A percentile compares a stretch with the other conserved stretches of the same genome.
These are phyloP conservation scores for Erythrolamprus reginae DNA, from an alignment of 2,113 vertebrate species.

Conservation along the genomic window DNA sequence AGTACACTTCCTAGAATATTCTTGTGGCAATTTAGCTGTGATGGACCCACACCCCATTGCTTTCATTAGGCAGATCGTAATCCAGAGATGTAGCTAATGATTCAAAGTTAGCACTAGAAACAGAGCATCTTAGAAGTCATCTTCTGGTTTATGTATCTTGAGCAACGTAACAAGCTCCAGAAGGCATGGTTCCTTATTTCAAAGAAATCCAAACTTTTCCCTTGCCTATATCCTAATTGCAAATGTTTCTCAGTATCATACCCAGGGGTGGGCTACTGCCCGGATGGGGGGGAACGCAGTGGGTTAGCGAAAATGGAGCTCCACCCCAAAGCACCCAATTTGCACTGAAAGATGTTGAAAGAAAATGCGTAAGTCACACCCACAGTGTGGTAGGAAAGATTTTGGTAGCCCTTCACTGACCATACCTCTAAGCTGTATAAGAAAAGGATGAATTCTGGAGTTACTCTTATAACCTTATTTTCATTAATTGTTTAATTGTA, in stretches of 20 bases:
- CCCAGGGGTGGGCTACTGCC: no score
- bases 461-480: not conserved
- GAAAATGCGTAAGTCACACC: no score
- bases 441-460: not conserved
- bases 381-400: no score
- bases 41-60: not conserved
- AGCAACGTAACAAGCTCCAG: not conserved
- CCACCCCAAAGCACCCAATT: no score
- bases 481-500: no score
- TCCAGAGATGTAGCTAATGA: not conserved
- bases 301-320: no score
- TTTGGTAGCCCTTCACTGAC: no score
- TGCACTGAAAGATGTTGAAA: no score
- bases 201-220: not conserved
- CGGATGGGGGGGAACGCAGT: no score
- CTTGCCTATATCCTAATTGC: not conserved
- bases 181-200: not conserved
- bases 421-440: not conserved
- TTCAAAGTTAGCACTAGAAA: not conserved
- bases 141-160: not conserved
- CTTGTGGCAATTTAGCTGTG: not conserved
- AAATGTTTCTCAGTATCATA: not conserved
- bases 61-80: not conserved
- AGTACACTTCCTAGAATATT: not conserved
- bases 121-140: not conserved